Evolutionary conservation across 2,888 invertebrate species (phyloP).

Genomic region (Pollenia angustigena): DNA sequence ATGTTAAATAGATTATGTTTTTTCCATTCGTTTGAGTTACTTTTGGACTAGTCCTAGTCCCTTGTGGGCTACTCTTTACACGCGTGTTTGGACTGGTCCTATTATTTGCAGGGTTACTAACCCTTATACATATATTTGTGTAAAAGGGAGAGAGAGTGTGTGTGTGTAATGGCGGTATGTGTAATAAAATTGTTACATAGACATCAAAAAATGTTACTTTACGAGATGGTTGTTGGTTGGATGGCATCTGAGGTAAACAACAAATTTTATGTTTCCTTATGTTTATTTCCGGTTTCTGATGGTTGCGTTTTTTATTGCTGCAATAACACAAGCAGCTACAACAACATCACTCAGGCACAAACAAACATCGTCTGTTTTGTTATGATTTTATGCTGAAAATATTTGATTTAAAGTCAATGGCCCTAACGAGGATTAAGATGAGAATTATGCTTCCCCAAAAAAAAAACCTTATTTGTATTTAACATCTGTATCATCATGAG

Average conservation of each 20-base stretch:
- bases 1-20: too few species aligned
- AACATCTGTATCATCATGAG: neutral
- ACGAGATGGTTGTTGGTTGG: neutral
- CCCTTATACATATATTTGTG: too few species aligned
- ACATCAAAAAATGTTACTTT: conserved; percentile 1
- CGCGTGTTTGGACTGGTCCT: too few species aligned
- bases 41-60: too few species aligned
- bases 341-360: too few species aligned
- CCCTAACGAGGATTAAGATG: neutral
- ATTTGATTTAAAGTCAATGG: conserved; percentile 14
- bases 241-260: neutral
- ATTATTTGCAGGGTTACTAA: too few species aligned
- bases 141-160: too few species aligned
- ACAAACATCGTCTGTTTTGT: neutral
- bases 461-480: neutral
- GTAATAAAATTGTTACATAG: neutral
- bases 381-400: conserved; percentile 18
- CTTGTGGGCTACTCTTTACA: too few species aligned
- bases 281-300: conserved; percentile 26
- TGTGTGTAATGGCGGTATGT: too few species aligned
- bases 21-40: too few species aligned
- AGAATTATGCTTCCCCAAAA: neutral
- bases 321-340: neutral
- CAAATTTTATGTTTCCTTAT: conserved; percentile 23
- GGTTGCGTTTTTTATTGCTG: conserved; percentile 11